Evolutionary conservation across 1,140 invertebrate species (phyloP), one percentile per base, ranked within the genome.

Genomic region (Trachelipus rathkii): DNA sequence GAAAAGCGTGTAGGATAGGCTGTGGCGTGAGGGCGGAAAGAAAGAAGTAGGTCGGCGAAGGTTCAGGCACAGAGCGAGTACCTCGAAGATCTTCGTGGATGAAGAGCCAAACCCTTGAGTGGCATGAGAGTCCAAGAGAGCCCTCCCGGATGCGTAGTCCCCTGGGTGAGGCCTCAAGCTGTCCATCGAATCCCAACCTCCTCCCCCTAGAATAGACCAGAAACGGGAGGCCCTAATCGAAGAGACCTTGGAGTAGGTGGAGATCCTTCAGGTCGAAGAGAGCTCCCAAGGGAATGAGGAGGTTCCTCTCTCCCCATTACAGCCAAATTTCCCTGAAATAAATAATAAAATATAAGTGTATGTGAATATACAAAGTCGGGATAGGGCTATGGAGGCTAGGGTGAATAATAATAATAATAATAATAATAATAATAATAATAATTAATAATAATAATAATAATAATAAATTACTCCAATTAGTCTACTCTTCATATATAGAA

Each of bases 171-270:
- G 68, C 2, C 68, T 11, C 8, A 60, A 4, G 50, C 19, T 60
- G 8, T 60, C 50, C 50, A 19, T 60, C 1, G 50, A 8, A 15
- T 4, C 8, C 50, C 50, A 75, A 44, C 74, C 72, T 9, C 77
- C 79, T 24, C 72, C 74, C 10, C 73, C 76, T 8, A 78, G 53
- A 11, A 71, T 45, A 33, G 74, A 10, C 67, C 74, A 9, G 68
- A 11, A 7, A 81, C 74, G 21, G 92, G 89, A 78, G 96, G 87
- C 23, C 69, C 67, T 3, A 81, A 73, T 24, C 92, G 89, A 79
- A 96, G 87, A 24, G 94, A 95, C 73, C 93, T 89, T 45, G 92
- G 92, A 4, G 94, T 95, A 44, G 95, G 88, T 23, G 95, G 94
- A 81, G 89, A 90, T 71, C 90, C 91, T 82, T 88, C 87, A 79